A percentile compares a stretch with the other conserved stretches of the same genome.
Evolutionary conservation across 2,888 invertebrate species (phyloP).

Genomic region (Diaperis boleti): DNA sequence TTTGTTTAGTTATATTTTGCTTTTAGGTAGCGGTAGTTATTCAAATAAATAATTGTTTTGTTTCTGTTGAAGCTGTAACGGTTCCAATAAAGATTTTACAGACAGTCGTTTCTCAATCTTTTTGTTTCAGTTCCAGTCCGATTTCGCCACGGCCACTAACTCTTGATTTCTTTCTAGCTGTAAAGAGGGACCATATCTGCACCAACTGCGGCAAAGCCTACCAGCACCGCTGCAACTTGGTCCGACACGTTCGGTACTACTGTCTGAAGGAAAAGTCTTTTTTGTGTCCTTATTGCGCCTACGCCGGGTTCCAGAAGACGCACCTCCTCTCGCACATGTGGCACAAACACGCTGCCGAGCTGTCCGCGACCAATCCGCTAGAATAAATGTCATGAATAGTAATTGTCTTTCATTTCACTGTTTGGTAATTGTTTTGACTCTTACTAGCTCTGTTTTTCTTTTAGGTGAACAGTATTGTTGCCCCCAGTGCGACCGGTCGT

Average conservation of each 20-base stretch:
- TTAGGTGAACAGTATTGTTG: conserved; percentile 51
- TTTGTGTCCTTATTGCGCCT: conserved; percentile 79
- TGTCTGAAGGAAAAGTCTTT: conserved; percentile 73
- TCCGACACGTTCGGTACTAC: conserved; percentile 65
- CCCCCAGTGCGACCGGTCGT: conserved; percentile 61
- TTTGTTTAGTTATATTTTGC: conserved; percentile 48
- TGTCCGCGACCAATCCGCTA: no score
- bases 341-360: conserved; percentile 41
- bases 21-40: conserved; percentile 60
- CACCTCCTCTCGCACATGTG: conserved; percentile 50
- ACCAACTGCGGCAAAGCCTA: conserved; percentile 64
- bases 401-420: conserved; percentile 29
- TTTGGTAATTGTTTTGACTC: conserved; percentile 1
- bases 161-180: no score
- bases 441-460: conserved; percentile 29
- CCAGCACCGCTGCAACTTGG: conserved; percentile 65
- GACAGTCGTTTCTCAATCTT: no score
- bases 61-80: conserved; percentile 2
- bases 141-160: no score
- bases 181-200: conserved; percentile 7
- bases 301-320: conserved; percentile 59
- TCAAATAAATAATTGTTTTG: conserved; percentile 52
- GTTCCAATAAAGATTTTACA: conserved; percentile 9
- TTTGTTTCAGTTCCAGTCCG: no score
- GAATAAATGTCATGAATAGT: conserved; percentile 5